Percentiles rank a stretch among this genome's conserved stretches.
phyloP scores from a whole-genome alignment of 2,113 vertebrate species.

The Arothron firmamentum region DNA sequence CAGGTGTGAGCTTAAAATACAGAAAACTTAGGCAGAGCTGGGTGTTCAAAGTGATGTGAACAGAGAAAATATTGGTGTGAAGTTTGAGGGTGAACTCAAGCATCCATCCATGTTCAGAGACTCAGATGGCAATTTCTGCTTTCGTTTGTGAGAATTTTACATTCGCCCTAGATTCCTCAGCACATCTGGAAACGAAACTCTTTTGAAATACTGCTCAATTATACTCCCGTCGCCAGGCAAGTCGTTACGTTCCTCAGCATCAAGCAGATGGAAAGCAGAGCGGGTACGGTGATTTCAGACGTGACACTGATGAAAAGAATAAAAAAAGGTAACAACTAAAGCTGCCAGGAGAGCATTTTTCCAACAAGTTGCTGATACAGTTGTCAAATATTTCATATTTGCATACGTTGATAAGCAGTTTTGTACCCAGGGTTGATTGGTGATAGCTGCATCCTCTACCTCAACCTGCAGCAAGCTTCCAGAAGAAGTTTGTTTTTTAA shows the following conservation, averaged over 20 bases:
- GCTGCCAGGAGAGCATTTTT: too few relatives aligned
- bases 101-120: conserved; percentile 59
- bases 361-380: too few relatives aligned
- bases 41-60: conserved; percentile 29
- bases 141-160: conserved; percentile 7
- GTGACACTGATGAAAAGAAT: too few relatives aligned
- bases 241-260: conserved; percentile 38
- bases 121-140: conserved; percentile 24
- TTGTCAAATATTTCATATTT: too few relatives aligned
- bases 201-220: conserved; percentile 28
- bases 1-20: conserved; percentile 13
- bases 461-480: too few relatives aligned
- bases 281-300: not conserved
- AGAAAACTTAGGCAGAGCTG: conserved; percentile 3
- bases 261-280: conserved; percentile 39
- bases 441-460: too few relatives aligned
- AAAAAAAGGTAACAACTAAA: too few relatives aligned
- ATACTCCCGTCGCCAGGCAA: conserved; percentile 12
- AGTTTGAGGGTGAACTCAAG: conserved; percentile 42
- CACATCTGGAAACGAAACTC: not conserved
- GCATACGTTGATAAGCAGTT: too few relatives aligned
- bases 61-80: conserved; percentile 31
- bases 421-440: too few relatives aligned
- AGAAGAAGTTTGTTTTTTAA: too few relatives aligned
- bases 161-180: conserved; percentile 12